These are phyloP conservation scores for Rhinolophus ferrumequinum DNA, from an alignment of 2,113 vertebrate genomes.

Conservation along the genomic window DNA sequence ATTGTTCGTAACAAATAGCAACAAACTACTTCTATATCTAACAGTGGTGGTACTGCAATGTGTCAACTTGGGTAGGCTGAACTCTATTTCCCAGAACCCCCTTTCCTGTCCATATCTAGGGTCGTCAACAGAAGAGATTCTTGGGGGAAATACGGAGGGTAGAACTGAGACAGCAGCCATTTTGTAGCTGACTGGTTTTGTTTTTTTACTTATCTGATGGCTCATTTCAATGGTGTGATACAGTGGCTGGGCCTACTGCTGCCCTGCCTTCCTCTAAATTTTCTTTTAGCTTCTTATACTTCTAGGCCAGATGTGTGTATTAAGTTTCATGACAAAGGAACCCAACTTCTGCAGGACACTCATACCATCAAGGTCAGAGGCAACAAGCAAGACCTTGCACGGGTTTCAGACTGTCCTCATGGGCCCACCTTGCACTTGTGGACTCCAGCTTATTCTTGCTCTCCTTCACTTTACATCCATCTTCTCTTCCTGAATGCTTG, in stretches of 20 bases:
- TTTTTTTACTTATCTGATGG: background rate
- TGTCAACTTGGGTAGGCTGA: background rate
- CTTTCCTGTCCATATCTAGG: background rate
- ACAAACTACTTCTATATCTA: background rate
- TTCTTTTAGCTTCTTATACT: background rate
- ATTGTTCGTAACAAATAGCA: slow-evolving; percentile 24
- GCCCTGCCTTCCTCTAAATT: background rate
- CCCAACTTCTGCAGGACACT: background rate
- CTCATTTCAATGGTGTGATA: background rate
- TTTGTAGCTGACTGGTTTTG: background rate
- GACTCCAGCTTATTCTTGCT: background rate
- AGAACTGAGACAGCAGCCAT: background rate
- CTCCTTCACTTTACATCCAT: background rate
- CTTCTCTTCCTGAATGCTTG: background rate
- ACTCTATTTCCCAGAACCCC: background rate
- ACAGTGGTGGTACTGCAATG: background rate
- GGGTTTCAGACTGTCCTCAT: background rate
- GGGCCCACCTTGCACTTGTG: background rate
- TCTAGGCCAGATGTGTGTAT: background rate
- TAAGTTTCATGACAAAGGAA: background rate
- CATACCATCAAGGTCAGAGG: background rate
- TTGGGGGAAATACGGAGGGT: background rate
- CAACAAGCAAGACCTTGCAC: background rate
- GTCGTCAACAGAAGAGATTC: background rate
- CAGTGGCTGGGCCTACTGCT: background rate